Evolutionary conservation across 2,888 invertebrate species (phyloP), one percentile per base, ranked within the genome.

Genomic region (Heliconius charithonia): DNA sequence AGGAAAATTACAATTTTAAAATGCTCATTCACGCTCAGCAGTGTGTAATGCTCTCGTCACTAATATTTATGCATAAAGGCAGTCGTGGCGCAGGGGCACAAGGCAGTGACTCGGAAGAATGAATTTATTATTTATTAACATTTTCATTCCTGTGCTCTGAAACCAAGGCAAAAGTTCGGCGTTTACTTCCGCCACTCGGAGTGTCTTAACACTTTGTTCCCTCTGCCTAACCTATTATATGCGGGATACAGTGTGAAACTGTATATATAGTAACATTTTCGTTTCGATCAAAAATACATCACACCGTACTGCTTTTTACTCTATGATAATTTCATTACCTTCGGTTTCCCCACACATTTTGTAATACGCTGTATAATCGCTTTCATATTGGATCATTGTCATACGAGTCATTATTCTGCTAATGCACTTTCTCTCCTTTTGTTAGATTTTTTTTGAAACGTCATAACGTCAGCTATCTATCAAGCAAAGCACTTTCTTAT

Each of bases 401-500:
- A 84, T 86, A 83, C 83, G 83, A 82, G 84, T 82, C 80, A 81
- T 83, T 84, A 82, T 85, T 83, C 84, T 78, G 77, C 81, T 85
- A 84, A 85, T 88, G 85, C 87, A 90, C 93, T 93, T 93, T 93
- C 92, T 87, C 93, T 91, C 86, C 89, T 88, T 91, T 93, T 93
- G 93, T 93, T 91, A 86, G 85, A 72, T 85, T 88, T 87, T 91
- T 59, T 91, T 92, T 87, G 86, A 88, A 87, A 89, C 90, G 88
- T 90, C 89, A 87, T 87, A 86, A 86, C 87, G 86, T 87, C 86
- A 86, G 85, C 84, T 86, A 88, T 88, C 88, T 87, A 88, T 88
- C 87, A 86, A 83, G 82, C 85, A 87, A 86, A 85, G 85, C 83
- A 86, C 88, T 90, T 92, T 92, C 91, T 89, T 90, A 90, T 91